Evolutionary conservation across 2,797 vertebrate species (phyloP).

Genomic region (Lagocephalus sceleratus): DNA sequence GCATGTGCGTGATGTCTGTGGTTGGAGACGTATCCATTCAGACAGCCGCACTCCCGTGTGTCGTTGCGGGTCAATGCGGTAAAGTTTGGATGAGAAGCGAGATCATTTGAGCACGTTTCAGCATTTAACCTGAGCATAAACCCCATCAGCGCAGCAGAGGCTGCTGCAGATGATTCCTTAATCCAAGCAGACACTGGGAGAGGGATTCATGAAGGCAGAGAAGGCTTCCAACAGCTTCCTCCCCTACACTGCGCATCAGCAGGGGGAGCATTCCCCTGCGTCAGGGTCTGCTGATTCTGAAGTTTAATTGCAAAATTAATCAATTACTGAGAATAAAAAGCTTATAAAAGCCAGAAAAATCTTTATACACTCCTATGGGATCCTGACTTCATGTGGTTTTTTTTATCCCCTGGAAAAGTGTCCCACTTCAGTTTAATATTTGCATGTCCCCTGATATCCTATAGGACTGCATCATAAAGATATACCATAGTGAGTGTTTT

Average conservation of each 20-base stretch:
- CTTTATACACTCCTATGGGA: conserved; percentile 50
- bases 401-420: conserved; percentile 46
- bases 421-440: conserved; percentile 35
- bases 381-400: conserved; percentile 44
- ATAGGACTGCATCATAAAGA: conserved; percentile 27
- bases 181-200: conserved; percentile 66
- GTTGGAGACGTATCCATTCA: conserved; percentile 39
- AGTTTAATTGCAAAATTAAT: conserved; percentile 74
- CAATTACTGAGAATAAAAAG: conserved; percentile 70
- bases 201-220: conserved; percentile 57
- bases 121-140: conserved; percentile 64
- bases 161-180: conserved; percentile 62
- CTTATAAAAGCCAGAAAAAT: conserved; percentile 15
- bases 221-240: conserved; percentile 54
- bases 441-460: conserved; percentile 36
- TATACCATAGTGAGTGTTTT: conserved; percentile 49
- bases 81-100: conserved; percentile 48
- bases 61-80: conserved; percentile 54
- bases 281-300: conserved; percentile 54
- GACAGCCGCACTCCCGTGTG: conserved; percentile 38
- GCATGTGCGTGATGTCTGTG: conserved; percentile 27
- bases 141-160: conserved; percentile 56
- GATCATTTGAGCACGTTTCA: conserved; percentile 66
- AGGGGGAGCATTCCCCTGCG: conserved; percentile 54
- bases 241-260: conserved; percentile 49